phyloP scores from a whole-genome alignment of 2,797 vertebrate genomes.

The Argya squamiceps region DNA sequence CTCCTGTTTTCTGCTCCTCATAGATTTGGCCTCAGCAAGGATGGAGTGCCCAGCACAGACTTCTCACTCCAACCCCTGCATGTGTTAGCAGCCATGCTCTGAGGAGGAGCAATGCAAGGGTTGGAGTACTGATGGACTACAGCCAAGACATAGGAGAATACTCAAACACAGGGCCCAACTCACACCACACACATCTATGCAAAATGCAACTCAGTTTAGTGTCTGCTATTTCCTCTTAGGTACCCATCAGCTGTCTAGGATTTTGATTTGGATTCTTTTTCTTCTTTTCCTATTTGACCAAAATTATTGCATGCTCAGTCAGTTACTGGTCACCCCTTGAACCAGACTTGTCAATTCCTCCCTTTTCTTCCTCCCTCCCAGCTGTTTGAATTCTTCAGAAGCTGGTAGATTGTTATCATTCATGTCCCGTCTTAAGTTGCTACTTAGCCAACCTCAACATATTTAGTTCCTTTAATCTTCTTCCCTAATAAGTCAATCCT shows the following conservation, averaged over 20 bases:
- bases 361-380: constrained; percentile 12
- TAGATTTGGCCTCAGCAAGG: accelerated
- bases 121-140: background rate
- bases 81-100: background rate
- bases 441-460: constrained; percentile 55
- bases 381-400: constrained; percentile 51
- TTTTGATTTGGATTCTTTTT: background rate
- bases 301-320: background rate
- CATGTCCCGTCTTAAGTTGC: constrained; percentile 64
- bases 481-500: constrained; percentile 62
- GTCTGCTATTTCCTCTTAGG: background rate
- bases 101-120: background rate
- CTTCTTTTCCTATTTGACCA: background rate
- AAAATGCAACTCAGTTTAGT: background rate
- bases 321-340: background rate
- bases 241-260: background rate
- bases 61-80: background rate
- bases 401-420: constrained; percentile 64
- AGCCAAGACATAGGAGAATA: background rate
- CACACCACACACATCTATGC: background rate
- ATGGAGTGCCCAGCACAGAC: background rate
- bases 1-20: background rate
- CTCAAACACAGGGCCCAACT: background rate
- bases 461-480: constrained; percentile 73
- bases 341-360: constrained; percentile 40